Evolutionary conservation across 2,113 vertebrate species (phyloP), one percentile per base, ranked within the genome.

Genomic region (Mobula birostris): DNA sequence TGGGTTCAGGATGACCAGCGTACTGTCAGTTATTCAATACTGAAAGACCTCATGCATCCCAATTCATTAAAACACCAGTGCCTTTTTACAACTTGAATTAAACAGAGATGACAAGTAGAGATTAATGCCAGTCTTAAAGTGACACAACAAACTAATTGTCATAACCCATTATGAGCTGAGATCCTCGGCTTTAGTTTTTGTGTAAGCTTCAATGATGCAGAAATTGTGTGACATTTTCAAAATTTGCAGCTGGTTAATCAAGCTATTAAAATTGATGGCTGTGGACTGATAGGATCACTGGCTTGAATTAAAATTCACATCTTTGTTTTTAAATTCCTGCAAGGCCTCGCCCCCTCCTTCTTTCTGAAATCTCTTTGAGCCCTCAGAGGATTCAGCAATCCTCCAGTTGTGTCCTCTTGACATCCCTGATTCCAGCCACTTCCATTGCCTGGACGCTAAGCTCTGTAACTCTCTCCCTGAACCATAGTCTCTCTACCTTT

Each of bases 21-120:
- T 94, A 79, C 9, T 32, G 95, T 95, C 95, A 95, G 95, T 94
- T 78, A 95, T 93, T 93, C 90, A 93, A 74, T 93, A 72, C 32
- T 27, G 14, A 93, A 93, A 72, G 90, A 93, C n/a, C 32, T 74
- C 90, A 74, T 93, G 90, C 68, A 72, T 72, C 90, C 68, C 90
- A 72, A 70, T 93, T 93, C 90, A 93, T 93, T 93, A 93, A 93
- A 93, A 93, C 68, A 93, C n/a, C 29, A 8, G 32, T 36, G 36
- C 68, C 21, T 93, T 93, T 36, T 93, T 93, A 74, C 68, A 93
- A 48, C 90, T 68, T 40, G 90, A 32, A 93, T 93, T 74, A 99
- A 99, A 98, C 98, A 99, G 97, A 97, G 97, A 98, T 98, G 98
- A 99, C 98, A 99, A 98, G 98, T 98, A 97, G 98, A 99, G 98